These are phyloP conservation scores for Cisticola juncidis DNA, from an alignment of 2,113 vertebrate species.

Conservation along the genomic window DNA sequence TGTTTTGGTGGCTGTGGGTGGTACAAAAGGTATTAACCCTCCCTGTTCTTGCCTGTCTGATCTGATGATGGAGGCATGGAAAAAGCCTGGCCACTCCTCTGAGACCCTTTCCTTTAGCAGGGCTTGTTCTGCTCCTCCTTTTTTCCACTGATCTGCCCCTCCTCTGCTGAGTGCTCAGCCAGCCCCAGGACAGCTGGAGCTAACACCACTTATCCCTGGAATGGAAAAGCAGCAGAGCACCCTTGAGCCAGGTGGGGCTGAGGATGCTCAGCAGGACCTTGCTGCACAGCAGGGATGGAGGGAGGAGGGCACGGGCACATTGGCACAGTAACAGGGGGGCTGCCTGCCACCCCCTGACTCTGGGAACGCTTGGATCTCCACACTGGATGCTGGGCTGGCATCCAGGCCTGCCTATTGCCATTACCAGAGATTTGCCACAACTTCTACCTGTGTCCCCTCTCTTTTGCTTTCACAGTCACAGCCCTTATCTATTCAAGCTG, in stretches of 20 bases:
- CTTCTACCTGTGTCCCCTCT: not conserved
- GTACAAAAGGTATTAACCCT: not conserved
- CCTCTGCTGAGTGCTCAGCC: not conserved
- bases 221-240: not conserved
- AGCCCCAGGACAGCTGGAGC: not conserved
- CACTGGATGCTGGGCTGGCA: no score
- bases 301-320: accelerated
- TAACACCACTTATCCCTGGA: not conserved
- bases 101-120: not conserved
- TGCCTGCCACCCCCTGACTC: not conserved
- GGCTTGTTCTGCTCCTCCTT: not conserved
- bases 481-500: not conserved
- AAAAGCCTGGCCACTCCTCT: not conserved
- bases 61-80: not conserved
- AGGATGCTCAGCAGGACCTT: not conserved
- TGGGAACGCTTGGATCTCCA: not conserved
- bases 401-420: not conserved
- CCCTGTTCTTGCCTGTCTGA: not conserved
- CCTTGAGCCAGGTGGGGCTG: not conserved
- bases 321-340: not conserved
- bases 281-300: accelerated
- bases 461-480: not conserved
- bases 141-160: not conserved
- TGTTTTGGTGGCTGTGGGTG: not conserved
- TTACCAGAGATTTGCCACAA: not conserved